Conservation (phyloP, 92 coral and sea anemone genomes). For the Porites lobata region DNA sequence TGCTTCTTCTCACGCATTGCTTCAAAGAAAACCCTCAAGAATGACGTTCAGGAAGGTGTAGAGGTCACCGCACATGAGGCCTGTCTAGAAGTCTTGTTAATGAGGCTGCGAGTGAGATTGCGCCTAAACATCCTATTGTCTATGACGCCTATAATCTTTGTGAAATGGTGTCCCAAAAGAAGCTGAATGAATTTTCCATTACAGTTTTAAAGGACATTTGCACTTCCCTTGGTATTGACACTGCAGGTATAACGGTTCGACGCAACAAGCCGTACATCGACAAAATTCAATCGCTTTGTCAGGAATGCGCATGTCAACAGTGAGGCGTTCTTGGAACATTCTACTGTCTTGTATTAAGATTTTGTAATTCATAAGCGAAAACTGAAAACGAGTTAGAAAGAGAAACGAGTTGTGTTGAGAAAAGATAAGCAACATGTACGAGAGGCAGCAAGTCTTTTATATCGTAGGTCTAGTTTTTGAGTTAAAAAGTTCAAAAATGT, state of each 20-base stretch:
- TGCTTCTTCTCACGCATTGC: too few relatives aligned
- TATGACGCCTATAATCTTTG: background rate
- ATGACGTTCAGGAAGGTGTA: slow-evolving; percentile 38
- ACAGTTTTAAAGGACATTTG: slow-evolving; percentile 57
- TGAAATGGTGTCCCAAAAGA: background rate
- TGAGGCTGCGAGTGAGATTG: slow-evolving; percentile 38
- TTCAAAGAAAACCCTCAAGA: background rate
- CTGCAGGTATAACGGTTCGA: slow-evolving; percentile 26
- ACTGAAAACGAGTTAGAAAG: background rate
- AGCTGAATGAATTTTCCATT: slow-evolving; percentile 44
- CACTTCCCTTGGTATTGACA: slow-evolving; percentile 27
- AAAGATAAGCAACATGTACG: slow-evolving; percentile 7
- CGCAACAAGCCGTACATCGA: slow-evolving; percentile 56
- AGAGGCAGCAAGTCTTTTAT: slow-evolving; percentile 2
- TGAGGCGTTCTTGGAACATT: background rate
- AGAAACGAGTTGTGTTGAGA: slow-evolving; percentile 2
- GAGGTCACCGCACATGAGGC: slow-evolving; percentile 32
- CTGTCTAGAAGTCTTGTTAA: background rate
- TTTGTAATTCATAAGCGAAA: too few relatives aligned
- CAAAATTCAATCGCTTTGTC: slow-evolving; percentile 49
- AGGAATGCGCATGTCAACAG: slow-evolving; percentile 42
- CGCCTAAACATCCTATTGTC: slow-evolving; percentile 57
- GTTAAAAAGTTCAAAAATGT: slow-evolving; percentile 1
- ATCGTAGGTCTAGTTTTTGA: background rate
- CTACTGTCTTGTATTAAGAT: too few relatives aligned